Conservation (phyloP, 2,797 vertebrate genomes). For the Siniperca scherzeri region DNA sequence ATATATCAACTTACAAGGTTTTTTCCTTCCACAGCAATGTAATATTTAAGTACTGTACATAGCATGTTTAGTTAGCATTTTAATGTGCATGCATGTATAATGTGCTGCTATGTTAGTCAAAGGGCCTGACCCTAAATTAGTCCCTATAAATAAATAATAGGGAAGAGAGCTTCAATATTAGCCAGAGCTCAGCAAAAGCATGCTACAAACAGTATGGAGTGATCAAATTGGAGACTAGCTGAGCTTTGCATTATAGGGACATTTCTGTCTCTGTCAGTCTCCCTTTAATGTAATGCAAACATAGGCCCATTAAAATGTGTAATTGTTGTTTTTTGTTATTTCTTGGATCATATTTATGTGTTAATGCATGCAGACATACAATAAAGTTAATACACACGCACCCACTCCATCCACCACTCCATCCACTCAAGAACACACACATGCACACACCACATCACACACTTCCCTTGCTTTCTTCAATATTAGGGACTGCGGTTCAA, state of each 20-base stretch:
- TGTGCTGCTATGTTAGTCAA: slow-evolving; percentile 19
- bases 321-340: slow-evolving; percentile 9
- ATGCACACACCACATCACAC: slow-evolving; percentile 67
- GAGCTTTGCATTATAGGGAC: background rate
- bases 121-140: slow-evolving; percentile 35
- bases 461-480: slow-evolving; percentile 16
- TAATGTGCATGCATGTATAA: slow-evolving; percentile 8
- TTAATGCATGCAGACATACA: slow-evolving; percentile 28
- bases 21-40: background rate
- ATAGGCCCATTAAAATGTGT: slow-evolving; percentile 16
- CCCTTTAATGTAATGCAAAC: slow-evolving; percentile 12
- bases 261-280: background rate
- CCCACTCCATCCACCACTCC: slow-evolving; percentile 19
- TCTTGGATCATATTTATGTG: slow-evolving; percentile 27
- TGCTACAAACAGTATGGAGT: background rate
- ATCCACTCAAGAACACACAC: slow-evolving; percentile 43
- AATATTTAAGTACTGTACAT: background rate
- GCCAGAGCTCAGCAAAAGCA: slow-evolving; percentile 2
- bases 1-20: too few species aligned
- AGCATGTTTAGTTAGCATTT: slow-evolving; percentile 7
- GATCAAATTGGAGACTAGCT: background rate
- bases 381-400: slow-evolving; percentile 26
- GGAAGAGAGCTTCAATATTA: slow-evolving; percentile 8
- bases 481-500: slow-evolving; percentile 45
- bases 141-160: slow-evolving; percentile 49